Evolutionary conservation across 2,888 invertebrate species (phyloP).

Genomic region (Liposcelis brunnea): DNA sequence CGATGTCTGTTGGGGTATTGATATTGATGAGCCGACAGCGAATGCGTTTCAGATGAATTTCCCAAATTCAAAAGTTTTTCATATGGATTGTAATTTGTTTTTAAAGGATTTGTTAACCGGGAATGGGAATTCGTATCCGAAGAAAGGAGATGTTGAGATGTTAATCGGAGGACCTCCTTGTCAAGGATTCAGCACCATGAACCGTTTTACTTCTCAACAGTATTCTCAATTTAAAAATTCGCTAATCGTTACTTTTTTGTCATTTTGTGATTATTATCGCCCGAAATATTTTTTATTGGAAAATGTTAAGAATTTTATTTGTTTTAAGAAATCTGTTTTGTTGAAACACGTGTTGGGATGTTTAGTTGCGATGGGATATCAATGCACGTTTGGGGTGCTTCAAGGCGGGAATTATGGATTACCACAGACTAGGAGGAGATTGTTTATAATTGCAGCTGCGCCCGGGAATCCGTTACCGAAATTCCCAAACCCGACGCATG

Average conservation of each 20-base stretch:
- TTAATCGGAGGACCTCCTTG: conserved; percentile 38
- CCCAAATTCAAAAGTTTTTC: conserved; percentile 30
- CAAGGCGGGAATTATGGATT: conserved; percentile 38
- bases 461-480: conserved; percentile 31
- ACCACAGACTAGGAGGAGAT: conserved; percentile 32
- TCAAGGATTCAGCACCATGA: conserved; percentile 38
- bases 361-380: conserved; percentile 34
- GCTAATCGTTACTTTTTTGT: conserved; percentile 31
- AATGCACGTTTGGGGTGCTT: conserved; percentile 34
- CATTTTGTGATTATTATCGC: conserved; percentile 36
- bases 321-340: conserved; percentile 31
- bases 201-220: conserved; percentile 32
- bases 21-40: conserved; percentile 31
- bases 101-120: conserved; percentile 16
- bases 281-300: conserved; percentile 35
- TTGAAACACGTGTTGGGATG: conserved; percentile 31
- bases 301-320: conserved; percentile 36
- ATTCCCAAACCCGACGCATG: conserved; percentile 32
- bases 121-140: conserved; percentile 24
- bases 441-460: conserved; percentile 35
- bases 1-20: conserved; percentile 33
- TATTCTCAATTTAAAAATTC: conserved; percentile 36
- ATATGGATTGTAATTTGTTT: conserved; percentile 30
- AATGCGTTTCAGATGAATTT: conserved; percentile 32
- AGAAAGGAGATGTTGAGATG: conserved; percentile 34